A percentile compares a stretch with the other conserved stretches of the same genome.
These are phyloP conservation scores for Dunckerocampus dactyliophorus DNA, from an alignment of 2,113 vertebrate species.

Conservation along the genomic window DNA sequence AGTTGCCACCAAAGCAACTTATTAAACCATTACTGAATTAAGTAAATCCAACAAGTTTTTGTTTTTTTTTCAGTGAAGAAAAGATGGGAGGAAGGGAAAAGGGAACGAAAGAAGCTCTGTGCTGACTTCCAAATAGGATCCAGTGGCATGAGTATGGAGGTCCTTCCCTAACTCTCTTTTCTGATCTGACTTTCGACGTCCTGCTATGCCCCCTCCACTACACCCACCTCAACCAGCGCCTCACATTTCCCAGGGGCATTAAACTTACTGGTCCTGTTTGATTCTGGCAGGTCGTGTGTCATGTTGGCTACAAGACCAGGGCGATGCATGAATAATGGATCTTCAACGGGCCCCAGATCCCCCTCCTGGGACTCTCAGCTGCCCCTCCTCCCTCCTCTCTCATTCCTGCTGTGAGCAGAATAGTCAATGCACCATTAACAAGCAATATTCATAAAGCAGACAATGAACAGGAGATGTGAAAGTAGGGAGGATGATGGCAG, in stretches of 20 bases:
- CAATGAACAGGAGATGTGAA: constrained; percentile 54
- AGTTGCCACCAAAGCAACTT: too few relatives aligned
- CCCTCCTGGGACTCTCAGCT: constrained; percentile 64
- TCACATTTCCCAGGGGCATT: constrained; percentile 56
- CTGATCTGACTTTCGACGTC: constrained; percentile 31
- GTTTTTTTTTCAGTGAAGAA: too few relatives aligned
- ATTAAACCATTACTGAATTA: too few relatives aligned
- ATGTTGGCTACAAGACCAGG: constrained; percentile 70
- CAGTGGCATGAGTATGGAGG: constrained; percentile 18
- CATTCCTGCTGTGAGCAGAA: constrained; percentile 66
- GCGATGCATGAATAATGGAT: constrained; percentile 79
- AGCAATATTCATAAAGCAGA: constrained; percentile 66
- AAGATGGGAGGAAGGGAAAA: not conserved
- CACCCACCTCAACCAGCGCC: constrained; percentile 47
- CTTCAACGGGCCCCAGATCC: constrained; percentile 58
- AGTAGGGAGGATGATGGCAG: constrained; percentile 26
- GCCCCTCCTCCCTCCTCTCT: constrained; percentile 49
- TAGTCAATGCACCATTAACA: constrained; percentile 77
- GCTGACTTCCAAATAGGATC: constrained; percentile 33
- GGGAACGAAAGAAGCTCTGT: not conserved
- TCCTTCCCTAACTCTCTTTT: constrained; percentile 7
- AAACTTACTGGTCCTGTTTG: constrained; percentile 66
- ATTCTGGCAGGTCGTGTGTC: constrained; percentile 73
- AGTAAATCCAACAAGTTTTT: too few relatives aligned
- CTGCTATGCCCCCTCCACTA: not conserved